A percentile compares a stretch with the other conserved stretches of the same genome.
Conservation (phyloP, 2,113 vertebrate species). For the Pavo muticus region DNA sequence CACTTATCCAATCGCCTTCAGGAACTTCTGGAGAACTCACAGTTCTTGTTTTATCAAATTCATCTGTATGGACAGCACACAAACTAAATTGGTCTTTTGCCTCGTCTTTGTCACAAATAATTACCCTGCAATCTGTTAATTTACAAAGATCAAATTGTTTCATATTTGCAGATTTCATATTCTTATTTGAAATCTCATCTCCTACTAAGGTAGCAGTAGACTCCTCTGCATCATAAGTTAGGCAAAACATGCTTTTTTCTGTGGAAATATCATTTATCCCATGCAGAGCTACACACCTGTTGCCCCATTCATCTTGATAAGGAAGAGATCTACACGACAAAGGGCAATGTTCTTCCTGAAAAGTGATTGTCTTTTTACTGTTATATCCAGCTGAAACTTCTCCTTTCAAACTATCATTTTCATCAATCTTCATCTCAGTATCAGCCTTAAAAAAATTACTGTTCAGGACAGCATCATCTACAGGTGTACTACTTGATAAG, state of each 20-base stretch:
- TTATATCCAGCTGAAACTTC: not conserved
- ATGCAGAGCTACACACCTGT: not conserved
- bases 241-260: not conserved
- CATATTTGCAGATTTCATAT: not conserved
- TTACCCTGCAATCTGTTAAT: not conserved
- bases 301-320: not conserved
- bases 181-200: not conserved
- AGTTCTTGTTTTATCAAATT: not conserved
- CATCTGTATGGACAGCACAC: not conserved
- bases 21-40: not conserved
- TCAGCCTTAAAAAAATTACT: not conserved
- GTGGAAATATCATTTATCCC: not conserved
- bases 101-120: not conserved
- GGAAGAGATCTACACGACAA: not conserved
- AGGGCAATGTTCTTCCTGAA: not conserved
- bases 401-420: not conserved
- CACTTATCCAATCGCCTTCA: not conserved
- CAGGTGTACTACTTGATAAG: not conserved
- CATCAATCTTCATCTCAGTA: not conserved
- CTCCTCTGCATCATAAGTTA: not conserved
- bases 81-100: not conserved
- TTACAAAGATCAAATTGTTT: not conserved
- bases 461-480: not conserved
- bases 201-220: not conserved
- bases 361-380: not conserved